Base-by-base conservation (phyloP, 2,888 invertebrate species). In the Drosophila longiperda region DNA sequence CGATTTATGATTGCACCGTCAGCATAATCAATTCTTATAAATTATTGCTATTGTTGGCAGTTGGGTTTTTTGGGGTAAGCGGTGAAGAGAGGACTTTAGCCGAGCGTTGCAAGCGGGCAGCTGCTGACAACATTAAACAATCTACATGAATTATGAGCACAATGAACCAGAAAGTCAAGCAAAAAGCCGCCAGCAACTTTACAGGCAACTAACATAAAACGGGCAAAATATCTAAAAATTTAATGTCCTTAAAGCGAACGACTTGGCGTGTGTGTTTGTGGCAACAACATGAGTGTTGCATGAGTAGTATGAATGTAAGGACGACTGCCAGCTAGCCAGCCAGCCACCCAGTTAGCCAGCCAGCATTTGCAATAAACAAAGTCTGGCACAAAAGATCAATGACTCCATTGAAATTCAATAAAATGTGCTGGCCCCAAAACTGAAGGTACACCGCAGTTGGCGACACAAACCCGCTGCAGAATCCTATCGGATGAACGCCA, bases 21-120 rank as follows among this genome's bases (percentile, higher is more conserved):
- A 86, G 86, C 86, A 83, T 86, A 87, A 87, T 87, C 87, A 88
- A 87, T 88, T 88, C 87, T 86, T 88, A 86, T 87, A 87, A 87
- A 82, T 87, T 87, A 87, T 86, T 87, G 87, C 84, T 87, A 86
- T 87, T 83, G 80, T 78, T 75, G 82, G 82, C 69, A 76, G 86
- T 66, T 80, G 54, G 55, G 55, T n/a, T 38, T 23, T 23, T 45
- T 53, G 77, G 68, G 77, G 68, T 69, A 70, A 58, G 52, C 34
- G 60, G 53, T 36, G 52, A 50, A 58, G 55, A 42, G 26, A 29
- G 29, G 29, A 29, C 12, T 36, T 34, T 32, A 32, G 52, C 52
- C 49, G 57, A 50, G 48, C 53, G 42, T 26, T 29, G 38, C 29
- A 20, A 40, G 38, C 20, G 42, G 23, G 17, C 68, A 77, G 78